Evolutionary conservation across 92 coral and sea anemone genomes (phyloP), one percentile per base, ranked within the genome.

Genomic region (Epizoanthus ramosus): DNA sequence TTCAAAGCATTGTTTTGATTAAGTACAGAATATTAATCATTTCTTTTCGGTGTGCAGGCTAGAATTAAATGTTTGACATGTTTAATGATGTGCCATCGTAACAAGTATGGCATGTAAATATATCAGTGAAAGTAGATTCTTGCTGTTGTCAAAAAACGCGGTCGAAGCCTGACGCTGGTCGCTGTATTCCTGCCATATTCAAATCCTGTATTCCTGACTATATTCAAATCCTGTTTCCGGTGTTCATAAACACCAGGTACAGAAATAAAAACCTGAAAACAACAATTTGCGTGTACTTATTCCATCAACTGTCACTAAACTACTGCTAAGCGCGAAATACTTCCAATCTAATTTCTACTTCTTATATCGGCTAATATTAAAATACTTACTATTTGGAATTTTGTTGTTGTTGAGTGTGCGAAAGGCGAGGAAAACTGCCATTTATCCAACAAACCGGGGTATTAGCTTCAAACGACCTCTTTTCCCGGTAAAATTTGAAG

Each of bases 351-450:
- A 28, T 28, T 28, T 37, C 6, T 37, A 37, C 43, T 3, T 37
- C 43, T 37, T 37, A n/a, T n/a, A n/a, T 24, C 45, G n/a, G 5
- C 18, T 9, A 41, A 71, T 23, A 8, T 21, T 33, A 6, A 67
- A 67, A 25, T 10, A 77, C 82, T 77, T 77, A 77, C 82, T 61
- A 58, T 77, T 77, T 41, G 59, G 71, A 60, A 12, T 77, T 77
- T 65, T 77, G 39, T 60, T 59, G 68, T 59, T 61, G 58, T 77
- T 77, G 39, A 76, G 81, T 39, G 81, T 76, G 56, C 81, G 81
- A 59, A 77, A 77, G 23, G 82, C 47, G 60, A 77, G 82, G 41
- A 77, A 77, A 77, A 77, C 57, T 35, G 82, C 82, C 82, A 77
- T 77, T 77, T 77, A 21, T 50, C 82, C 82, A 59, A 43, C 35